These are phyloP conservation scores for Aporrectodea caliginosa DNA, from an alignment of 1,140 invertebrate species.

Conservation along the genomic window DNA sequence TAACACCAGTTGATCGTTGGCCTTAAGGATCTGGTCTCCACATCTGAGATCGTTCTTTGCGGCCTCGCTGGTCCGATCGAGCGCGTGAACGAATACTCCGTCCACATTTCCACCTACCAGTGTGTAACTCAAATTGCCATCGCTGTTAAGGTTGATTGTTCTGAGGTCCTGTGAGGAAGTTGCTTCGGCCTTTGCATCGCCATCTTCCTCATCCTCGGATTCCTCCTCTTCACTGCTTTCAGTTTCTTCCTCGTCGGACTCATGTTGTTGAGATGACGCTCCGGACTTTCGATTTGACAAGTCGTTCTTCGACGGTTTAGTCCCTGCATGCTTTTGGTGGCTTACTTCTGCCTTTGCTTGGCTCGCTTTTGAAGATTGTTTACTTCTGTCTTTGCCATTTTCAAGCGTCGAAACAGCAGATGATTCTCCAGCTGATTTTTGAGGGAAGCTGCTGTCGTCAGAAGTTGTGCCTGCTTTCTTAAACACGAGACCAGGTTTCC, in stretches of 20 bases:
- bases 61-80: constrained; percentile 19
- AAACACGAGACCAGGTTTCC: constrained; percentile 9
- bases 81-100: constrained; percentile 25
- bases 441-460: neutral
- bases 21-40: constrained; percentile 31
- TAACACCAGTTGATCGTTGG: constrained; percentile 18
- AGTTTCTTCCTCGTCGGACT: neutral
- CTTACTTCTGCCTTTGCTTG: neutral
- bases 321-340: too few relatives aligned
- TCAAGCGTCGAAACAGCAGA: constrained; percentile 5
- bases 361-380: neutral
- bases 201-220: neutral
- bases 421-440: constrained; percentile 17
- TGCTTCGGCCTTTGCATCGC: neutral
- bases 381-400: neutral
- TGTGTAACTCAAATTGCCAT: constrained; percentile 19
- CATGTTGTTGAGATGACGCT: constrained; percentile 7
- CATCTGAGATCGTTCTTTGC: constrained; percentile 17
- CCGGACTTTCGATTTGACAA: neutral
- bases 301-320: neutral
- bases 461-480: neutral
- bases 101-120: constrained; percentile 29
- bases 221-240: neutral
- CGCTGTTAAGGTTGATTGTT: constrained; percentile 20
- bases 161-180: constrained; percentile 1